These are phyloP conservation scores for Caenorhabditis imperialis DNA, from an alignment of 2,888 invertebrate species.

Conservation along the genomic window DNA sequence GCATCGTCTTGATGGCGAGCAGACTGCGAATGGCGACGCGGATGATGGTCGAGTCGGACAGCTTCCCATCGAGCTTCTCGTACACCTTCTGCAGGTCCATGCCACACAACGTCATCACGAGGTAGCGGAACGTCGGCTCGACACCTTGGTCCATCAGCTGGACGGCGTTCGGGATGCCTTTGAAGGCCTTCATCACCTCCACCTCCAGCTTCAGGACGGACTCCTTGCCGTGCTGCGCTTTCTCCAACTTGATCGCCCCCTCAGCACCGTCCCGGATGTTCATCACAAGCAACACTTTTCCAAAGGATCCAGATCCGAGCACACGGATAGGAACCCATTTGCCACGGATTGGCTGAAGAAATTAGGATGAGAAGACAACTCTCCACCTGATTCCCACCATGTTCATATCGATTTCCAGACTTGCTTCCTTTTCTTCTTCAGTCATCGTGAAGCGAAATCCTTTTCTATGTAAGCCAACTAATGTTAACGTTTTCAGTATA, in stretches of 20 bases:
- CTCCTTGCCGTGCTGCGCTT: slow-evolving; percentile 16
- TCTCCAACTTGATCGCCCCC: slow-evolving; percentile 53
- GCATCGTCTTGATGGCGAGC: slow-evolving; percentile 49
- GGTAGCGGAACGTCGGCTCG: slow-evolving; percentile 21
- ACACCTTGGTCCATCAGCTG: slow-evolving; percentile 36
- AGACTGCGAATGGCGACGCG: slow-evolving; percentile 48
- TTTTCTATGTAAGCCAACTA: too few relatives aligned
- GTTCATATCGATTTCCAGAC: too few relatives aligned
- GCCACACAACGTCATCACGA: slow-evolving; percentile 57
- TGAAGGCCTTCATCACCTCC: slow-evolving; percentile 34
- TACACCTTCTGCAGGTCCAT: slow-evolving; percentile 44
- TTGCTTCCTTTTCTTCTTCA: too few relatives aligned
- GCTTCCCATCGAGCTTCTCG: slow-evolving; percentile 16
- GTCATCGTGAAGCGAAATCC: too few relatives aligned
- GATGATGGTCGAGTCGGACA: slow-evolving; percentile 50
- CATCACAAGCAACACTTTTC: slow-evolving; percentile 48
- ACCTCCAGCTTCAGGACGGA: slow-evolving; percentile 44
- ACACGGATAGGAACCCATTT: slow-evolving; percentile 38
- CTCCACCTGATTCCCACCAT: too few relatives aligned
- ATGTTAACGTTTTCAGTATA: too few relatives aligned
- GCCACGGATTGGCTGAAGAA: slow-evolving; percentile 33
- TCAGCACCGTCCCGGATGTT: slow-evolving; percentile 35
- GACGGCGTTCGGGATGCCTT: slow-evolving; percentile 13
- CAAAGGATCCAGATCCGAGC: slow-evolving; percentile 48
- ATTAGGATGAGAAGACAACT: neutral